Percentiles rank a stretch among this genome's conserved stretches.
phyloP scores from a whole-genome alignment of 2,888 invertebrate species.

The Tethea ocularis region DNA sequence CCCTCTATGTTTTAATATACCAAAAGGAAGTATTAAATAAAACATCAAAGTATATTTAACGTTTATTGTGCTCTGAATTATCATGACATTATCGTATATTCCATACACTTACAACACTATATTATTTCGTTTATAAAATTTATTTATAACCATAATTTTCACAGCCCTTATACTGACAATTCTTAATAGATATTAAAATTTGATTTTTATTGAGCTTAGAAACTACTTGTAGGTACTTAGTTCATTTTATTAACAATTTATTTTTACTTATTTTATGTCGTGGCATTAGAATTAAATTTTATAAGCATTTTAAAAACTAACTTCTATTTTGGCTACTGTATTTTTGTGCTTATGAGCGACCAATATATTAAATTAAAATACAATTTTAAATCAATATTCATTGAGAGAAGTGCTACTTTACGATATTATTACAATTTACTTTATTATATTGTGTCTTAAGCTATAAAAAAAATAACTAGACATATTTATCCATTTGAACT shows the following conservation, averaged over 20 bases:
- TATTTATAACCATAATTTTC: constrained; percentile 6
- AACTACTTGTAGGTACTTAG: background rate
- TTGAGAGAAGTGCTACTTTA: background rate
- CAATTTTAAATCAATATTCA: background rate
- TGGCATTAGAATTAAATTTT: background rate
- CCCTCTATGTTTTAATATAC: too few species aligned
- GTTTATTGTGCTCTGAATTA: background rate
- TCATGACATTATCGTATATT: background rate
- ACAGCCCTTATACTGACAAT: background rate
- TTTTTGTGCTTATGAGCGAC: background rate
- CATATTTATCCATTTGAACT: too few species aligned
- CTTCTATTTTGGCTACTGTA: background rate
- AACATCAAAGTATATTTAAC: background rate
- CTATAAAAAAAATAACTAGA: too few species aligned
- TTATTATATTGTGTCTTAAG: too few species aligned
- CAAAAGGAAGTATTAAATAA: background rate
- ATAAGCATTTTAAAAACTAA: background rate
- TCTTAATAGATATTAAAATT: background rate
- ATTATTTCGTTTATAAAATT: background rate
- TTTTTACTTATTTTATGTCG: background rate
- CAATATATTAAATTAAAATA: too few species aligned
- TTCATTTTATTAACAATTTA: constrained; percentile 6
- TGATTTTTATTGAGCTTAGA: background rate
- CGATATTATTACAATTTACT: too few species aligned
- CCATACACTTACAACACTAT: background rate